phyloP scores from a whole-genome alignment of 2,797 vertebrate species.

The Enteromius viviparus region DNA sequence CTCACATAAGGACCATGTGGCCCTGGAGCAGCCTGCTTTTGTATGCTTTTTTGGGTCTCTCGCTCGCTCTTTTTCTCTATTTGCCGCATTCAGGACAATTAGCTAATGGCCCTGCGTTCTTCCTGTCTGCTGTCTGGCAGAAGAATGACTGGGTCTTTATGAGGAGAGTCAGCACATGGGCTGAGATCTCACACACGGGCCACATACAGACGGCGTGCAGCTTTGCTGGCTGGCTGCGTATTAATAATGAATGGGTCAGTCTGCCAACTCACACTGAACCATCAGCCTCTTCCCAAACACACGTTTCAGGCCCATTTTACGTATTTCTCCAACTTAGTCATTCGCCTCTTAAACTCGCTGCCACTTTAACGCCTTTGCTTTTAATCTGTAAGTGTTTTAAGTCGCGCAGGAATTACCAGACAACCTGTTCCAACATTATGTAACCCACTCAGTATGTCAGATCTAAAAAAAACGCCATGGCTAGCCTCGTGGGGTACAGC shows the following conservation, averaged over 20 bases:
- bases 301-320: neutral
- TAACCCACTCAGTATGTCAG: conserved; percentile 70
- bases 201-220: conserved; percentile 8
- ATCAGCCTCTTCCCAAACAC: neutral
- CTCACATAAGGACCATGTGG: neutral
- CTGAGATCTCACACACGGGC: conserved; percentile 22
- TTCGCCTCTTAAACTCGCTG: neutral
- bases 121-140: conserved; percentile 38
- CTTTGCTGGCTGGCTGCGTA: conserved; percentile 4
- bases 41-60: neutral
- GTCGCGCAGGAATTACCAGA: conserved; percentile 61
- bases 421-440: conserved; percentile 59
- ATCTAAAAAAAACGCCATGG: conserved; percentile 59
- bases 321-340: neutral
- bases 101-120: conserved; percentile 52
- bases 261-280: conserved; percentile 24
- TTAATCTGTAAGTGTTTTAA: conserved; percentile 65
- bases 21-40: neutral
- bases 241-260: conserved; percentile 40
- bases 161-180: conserved; percentile 15
- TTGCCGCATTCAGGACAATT: conserved; percentile 55
- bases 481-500: conserved; percentile 4
- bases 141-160: conserved; percentile 31
- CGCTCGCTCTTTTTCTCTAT: neutral
- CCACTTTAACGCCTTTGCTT: neutral